Conservation (phyloP, 2,113 vertebrate species). For the Sula dactylatra region DNA sequence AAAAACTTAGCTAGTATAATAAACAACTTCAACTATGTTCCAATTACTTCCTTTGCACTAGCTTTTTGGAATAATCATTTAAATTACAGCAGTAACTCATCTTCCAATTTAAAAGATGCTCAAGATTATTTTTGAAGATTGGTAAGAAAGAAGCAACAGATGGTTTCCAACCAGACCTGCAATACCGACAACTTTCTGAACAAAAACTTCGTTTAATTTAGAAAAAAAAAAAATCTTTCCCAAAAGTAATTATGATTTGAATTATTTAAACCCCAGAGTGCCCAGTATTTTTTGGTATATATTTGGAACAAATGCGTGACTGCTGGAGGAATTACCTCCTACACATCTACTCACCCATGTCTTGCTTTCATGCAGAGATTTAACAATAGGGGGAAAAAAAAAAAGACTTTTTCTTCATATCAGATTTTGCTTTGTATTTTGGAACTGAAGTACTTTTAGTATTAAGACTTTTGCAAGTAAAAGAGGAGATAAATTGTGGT, state of each 20-base stretch:
- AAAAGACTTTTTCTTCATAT: background rate
- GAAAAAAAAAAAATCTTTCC: background rate
- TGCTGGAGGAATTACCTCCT: slow-evolving; percentile 15
- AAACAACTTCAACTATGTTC: background rate
- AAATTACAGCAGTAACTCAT: background rate
- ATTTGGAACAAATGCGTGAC: slow-evolving; percentile 25
- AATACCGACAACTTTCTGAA: background rate
- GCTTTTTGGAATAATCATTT: background rate
- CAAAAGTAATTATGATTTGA: background rate
- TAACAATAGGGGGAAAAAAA: background rate
- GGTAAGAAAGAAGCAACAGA: background rate
- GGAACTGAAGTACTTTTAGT: background rate
- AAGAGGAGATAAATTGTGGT: background rate
- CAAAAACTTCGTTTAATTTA: background rate
- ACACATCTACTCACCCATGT: background rate
- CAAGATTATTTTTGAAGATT: background rate
- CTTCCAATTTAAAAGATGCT: background rate
- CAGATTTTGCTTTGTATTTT: background rate
- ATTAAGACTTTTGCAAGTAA: background rate
- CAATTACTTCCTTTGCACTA: background rate
- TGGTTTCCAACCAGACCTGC: background rate
- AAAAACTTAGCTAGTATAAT: background rate
- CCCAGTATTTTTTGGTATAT: background rate
- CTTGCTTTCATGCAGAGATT: background rate
- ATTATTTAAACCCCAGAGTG: background rate